phyloP scores from a whole-genome alignment of 1,140 invertebrate genomes.

The Psilanteris sp. region DNA sequence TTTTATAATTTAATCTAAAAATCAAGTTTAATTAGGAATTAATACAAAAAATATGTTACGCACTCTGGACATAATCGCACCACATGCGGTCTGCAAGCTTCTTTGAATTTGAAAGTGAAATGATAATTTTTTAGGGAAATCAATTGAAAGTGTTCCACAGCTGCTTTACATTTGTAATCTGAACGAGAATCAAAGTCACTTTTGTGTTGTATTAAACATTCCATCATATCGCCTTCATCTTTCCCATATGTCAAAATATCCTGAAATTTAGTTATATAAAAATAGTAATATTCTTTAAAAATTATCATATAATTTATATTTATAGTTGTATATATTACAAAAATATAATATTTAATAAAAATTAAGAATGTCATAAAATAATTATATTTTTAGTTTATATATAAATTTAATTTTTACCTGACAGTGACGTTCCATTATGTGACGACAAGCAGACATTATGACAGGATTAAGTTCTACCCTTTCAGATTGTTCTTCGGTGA shows the following conservation, averaged over 20 bases:
- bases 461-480: conserved; percentile 92
- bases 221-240: conserved; percentile 93
- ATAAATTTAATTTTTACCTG: conserved; percentile 76
- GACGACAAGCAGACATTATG: conserved; percentile 89
- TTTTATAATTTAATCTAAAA: too few relatives aligned
- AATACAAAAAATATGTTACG: too few relatives aligned
- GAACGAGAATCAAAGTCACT: conserved; percentile 88
- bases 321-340: too few relatives aligned
- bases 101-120: conserved; percentile 97
- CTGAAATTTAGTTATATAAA: too few relatives aligned
- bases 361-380: too few relatives aligned
- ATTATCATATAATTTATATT: too few relatives aligned
- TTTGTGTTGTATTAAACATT: conserved; percentile 96
- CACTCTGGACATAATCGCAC: conserved; percentile 86
- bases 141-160: conserved; percentile 96
- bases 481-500: conserved; percentile 93
- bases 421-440: conserved; percentile 91
- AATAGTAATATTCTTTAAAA: too few relatives aligned
- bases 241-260: conserved; percentile 84
- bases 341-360: too few relatives aligned
- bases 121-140: conserved; percentile 96
- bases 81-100: conserved; percentile 93
- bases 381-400: too few relatives aligned
- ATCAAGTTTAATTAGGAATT: too few relatives aligned
- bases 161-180: conserved; percentile 92